Conservation (phyloP, 2,797 vertebrate genomes). For the Phylloscopus collybita region DNA sequence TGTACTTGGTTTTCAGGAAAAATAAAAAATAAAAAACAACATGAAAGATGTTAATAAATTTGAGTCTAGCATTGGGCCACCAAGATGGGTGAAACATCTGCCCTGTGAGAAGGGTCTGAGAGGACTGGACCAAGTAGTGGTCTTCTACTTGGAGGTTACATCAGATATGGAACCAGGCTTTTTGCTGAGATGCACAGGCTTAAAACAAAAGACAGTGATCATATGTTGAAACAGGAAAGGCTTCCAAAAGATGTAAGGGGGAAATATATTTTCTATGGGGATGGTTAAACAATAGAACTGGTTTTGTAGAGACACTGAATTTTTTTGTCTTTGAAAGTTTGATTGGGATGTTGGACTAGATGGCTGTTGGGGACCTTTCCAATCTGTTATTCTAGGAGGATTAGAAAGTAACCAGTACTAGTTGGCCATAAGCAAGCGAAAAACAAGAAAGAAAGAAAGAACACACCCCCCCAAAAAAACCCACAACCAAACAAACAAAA, state of each 20-base stretch:
- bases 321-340: neutral
- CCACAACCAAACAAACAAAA: no score
- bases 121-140: neutral
- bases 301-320: neutral
- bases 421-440: neutral
- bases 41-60: neutral
- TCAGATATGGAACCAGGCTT: neutral
- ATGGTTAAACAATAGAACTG: neutral
- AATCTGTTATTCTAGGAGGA: neutral
- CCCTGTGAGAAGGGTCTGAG: neutral
- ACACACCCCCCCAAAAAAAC: rapidly evolving
- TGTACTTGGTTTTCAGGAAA: neutral
- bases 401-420: neutral
- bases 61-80: neutral
- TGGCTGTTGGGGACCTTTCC: neutral
- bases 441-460: neutral
- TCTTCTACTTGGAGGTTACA: neutral
- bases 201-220: neutral
- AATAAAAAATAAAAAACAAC: neutral
- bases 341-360: neutral
- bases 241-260: neutral
- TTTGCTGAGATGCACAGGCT: neutral
- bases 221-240: neutral
- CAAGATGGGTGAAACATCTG: neutral
- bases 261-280: neutral